These are phyloP conservation scores for Aricia agestis DNA, from an alignment of 1,140 invertebrate species.

Conservation along the genomic window DNA sequence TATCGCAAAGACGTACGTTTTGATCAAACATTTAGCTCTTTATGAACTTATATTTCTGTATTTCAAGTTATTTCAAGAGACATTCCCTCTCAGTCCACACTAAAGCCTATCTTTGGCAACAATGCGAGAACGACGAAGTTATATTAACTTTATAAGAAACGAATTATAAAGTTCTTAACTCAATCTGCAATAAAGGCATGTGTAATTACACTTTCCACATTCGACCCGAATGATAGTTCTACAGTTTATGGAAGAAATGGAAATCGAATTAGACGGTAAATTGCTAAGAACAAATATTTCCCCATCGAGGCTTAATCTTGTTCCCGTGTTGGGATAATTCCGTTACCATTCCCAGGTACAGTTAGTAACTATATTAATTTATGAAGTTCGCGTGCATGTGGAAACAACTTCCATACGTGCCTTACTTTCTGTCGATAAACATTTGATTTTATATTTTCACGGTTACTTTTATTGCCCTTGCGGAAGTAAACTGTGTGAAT, in stretches of 20 bases:
- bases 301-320: slow-evolving; percentile 21
- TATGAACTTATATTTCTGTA: neutral
- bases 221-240: slow-evolving; percentile 6
- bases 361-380: slow-evolving; percentile 30
- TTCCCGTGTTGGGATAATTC: slow-evolving; percentile 25
- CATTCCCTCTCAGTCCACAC: neutral
- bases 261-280: slow-evolving; percentile 24
- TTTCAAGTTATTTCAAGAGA: neutral
- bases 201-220: slow-evolving; percentile 1
- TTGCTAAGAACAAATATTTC: slow-evolving; percentile 28
- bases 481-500: neutral
- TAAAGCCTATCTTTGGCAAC: neutral
- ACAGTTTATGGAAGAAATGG: slow-evolving; percentile 14
- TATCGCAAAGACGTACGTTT: too few relatives aligned
- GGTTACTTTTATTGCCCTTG: neutral
- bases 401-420: slow-evolving; percentile 2
- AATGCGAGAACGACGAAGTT: neutral
- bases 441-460: slow-evolving; percentile 17
- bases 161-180: neutral
- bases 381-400: slow-evolving; percentile 20
- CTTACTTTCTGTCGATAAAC: slow-evolving; percentile 7
- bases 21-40: too few relatives aligned
- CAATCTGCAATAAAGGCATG: neutral
- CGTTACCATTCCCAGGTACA: slow-evolving; percentile 27
- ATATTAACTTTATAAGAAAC: slow-evolving; percentile 1